Evolutionary conservation across 2,888 invertebrate species (phyloP).

Genomic region (Pseudanteris insignis): DNA sequence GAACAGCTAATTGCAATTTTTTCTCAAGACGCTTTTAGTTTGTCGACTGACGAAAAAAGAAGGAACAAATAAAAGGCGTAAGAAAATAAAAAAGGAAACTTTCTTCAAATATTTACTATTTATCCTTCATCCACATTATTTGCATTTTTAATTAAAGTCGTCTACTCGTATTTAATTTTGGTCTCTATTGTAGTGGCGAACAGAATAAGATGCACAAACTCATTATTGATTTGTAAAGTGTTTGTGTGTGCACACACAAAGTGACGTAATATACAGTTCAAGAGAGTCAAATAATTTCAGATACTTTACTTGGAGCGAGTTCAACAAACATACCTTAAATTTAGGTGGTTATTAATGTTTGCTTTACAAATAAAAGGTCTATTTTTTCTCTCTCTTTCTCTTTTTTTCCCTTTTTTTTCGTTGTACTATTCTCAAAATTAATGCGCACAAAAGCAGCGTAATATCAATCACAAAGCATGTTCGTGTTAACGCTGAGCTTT

Average conservation of each 20-base stretch:
- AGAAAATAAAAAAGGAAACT: too few species aligned
- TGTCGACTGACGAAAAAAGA: too few species aligned
- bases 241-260: slow-evolving; percentile 28
- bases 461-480: too few species aligned
- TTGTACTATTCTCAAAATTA: too few species aligned
- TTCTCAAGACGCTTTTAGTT: too few species aligned
- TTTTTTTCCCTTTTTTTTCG: neutral
- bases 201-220: slow-evolving; percentile 23
- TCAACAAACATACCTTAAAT: slow-evolving; percentile 27
- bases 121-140: slow-evolving; percentile 5
- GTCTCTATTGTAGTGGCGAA: slow-evolving; percentile 10
- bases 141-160: slow-evolving; percentile 13
- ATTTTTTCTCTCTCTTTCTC: neutral
- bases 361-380: slow-evolving; percentile 9
- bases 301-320: slow-evolving; percentile 27
- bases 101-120: slow-evolving; percentile 2
- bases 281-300: slow-evolving; percentile 32
- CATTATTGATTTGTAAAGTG: slow-evolving; percentile 35
- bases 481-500: too few species aligned
- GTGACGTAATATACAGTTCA: slow-evolving; percentile 30
- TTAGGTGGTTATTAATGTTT: slow-evolving; percentile 23
- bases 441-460: too few species aligned
- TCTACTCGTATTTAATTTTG: slow-evolving; percentile 15
- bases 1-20: too few species aligned
- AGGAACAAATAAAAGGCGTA: too few species aligned